Evolutionary conservation across 2,888 invertebrate species (phyloP).

Genomic region (Parnassius apollo): DNA sequence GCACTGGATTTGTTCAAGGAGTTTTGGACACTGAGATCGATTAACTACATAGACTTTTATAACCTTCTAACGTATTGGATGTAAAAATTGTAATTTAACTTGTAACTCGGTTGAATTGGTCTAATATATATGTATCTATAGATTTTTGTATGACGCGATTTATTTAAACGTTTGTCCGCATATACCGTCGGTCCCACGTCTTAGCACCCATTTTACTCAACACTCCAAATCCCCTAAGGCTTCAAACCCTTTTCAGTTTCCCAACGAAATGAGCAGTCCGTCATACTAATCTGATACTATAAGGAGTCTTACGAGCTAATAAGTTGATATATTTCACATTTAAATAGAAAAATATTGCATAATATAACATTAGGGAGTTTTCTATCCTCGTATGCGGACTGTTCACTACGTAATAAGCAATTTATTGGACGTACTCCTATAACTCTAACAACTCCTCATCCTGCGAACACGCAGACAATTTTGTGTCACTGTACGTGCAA

Average conservation of each 20-base stretch:
- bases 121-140: conserved; percentile 26
- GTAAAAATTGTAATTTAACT: conserved; percentile 44
- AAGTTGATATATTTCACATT: conserved; percentile 50
- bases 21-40: conserved; percentile 75
- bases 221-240: conserved; percentile 49
- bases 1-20: conserved; percentile 75
- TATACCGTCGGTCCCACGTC: conserved; percentile 50
- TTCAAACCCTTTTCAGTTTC: conserved; percentile 51
- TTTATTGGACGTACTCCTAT: conserved; percentile 33
- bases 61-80: conserved; percentile 54
- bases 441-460: conserved; percentile 28
- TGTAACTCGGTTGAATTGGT: conserved; percentile 46
- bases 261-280: conserved; percentile 44
- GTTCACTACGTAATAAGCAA: conserved; percentile 28
- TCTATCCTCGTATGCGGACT: conserved; percentile 26
- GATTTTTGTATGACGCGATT: conserved; percentile 20
- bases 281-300: conserved; percentile 28
- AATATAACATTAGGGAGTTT: conserved; percentile 31
- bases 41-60: conserved; percentile 45
- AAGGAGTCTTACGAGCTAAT: conserved; percentile 47
- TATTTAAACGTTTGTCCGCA: conserved; percentile 36
- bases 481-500: not conserved
- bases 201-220: conserved; percentile 63
- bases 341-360: conserved; percentile 64
- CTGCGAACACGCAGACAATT: conserved; percentile 14